Conservation (phyloP, 2,797 vertebrate species). For the Fringilla coelebs region DNA sequence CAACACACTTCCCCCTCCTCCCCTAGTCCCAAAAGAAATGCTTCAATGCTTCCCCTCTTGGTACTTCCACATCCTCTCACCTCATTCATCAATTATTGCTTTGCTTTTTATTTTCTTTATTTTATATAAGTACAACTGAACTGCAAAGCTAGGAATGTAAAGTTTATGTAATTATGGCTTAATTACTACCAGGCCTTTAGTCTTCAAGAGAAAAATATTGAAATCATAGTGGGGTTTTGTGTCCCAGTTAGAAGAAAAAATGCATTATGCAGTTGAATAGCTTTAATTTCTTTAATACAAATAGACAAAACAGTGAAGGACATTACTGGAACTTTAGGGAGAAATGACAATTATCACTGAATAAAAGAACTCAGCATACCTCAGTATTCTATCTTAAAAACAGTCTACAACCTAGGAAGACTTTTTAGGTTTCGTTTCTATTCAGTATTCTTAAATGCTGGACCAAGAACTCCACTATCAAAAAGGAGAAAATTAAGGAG, state of each 20-base stretch:
- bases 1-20: neutral
- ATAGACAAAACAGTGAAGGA: neutral
- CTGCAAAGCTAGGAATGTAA: neutral
- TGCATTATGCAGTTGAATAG: neutral
- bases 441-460: neutral
- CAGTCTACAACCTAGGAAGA: neutral
- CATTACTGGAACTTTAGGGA: neutral
- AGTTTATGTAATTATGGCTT: neutral
- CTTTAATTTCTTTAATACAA: neutral
- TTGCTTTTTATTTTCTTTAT: neutral
- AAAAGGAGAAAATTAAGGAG: neutral
- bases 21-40: neutral
- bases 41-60: neutral
- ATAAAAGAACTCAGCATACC: neutral
- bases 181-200: neutral
- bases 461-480: neutral
- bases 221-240: neutral
- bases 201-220: neutral
- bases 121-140: neutral
- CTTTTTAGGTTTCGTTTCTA: neutral
- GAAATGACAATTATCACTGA: neutral
- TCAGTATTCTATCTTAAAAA: neutral
- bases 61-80: neutral
- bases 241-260: neutral
- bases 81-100: neutral